These are phyloP conservation scores for Hanleya hanleyi DNA, from an alignment of 2,888 invertebrate species.

Conservation along the genomic window DNA sequence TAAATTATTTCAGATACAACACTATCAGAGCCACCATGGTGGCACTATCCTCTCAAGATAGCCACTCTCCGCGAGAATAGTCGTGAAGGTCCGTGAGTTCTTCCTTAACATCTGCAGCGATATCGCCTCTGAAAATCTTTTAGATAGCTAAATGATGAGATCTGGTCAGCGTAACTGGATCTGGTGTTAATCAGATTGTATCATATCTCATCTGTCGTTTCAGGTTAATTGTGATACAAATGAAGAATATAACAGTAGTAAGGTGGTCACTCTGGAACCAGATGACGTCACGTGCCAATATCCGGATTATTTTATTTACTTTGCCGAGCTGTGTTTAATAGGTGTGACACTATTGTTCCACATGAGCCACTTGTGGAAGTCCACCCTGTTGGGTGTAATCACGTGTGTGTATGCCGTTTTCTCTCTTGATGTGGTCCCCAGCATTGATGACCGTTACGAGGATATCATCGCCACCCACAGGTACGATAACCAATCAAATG, in stretches of 20 bases:
- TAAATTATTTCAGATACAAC: too few species aligned
- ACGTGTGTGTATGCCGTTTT: constrained; percentile 72
- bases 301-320: constrained; percentile 84
- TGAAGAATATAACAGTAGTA: background rate
- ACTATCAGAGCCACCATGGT: too few species aligned
- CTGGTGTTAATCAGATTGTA: too few species aligned
- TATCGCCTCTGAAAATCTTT: too few species aligned
- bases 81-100: too few species aligned
- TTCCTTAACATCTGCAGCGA: too few species aligned
- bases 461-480: background rate
- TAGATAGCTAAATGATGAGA: too few species aligned
- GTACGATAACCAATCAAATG: background rate
- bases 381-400: constrained; percentile 79
- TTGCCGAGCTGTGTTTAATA: constrained; percentile 81
- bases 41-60: too few species aligned
- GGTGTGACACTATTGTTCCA: constrained; percentile 83
- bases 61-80: too few species aligned
- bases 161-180: too few species aligned
- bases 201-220: too few species aligned
- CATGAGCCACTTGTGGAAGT: constrained; percentile 82
- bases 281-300: constrained; percentile 76
- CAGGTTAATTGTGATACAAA: constrained; percentile 24
- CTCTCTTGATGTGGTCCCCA: constrained; percentile 36
- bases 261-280: constrained; percentile 23
- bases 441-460: constrained; percentile 34